A percentile compares a stretch with the other conserved stretches of the same genome.
phyloP scores from a whole-genome alignment of 2,888 invertebrate species.

The Elegia similella region DNA sequence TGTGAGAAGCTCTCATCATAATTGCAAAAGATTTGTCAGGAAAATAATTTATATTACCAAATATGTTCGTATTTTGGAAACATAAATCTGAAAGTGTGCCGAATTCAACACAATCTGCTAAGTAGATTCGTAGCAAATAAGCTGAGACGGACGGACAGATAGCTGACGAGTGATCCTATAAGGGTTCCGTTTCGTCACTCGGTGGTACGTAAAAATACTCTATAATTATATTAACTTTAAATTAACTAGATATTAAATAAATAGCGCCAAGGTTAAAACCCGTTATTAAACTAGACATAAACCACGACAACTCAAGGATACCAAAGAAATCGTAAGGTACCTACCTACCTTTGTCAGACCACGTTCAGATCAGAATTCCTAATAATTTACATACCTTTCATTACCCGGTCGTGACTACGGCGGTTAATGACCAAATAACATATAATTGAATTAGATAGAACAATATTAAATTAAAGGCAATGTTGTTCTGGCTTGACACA shows the following conservation, averaged over 20 bases:
- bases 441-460: slow-evolving; percentile 74
- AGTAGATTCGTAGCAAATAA: too few relatives aligned
- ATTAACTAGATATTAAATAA: not conserved
- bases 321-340: slow-evolving; percentile 3
- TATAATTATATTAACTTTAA: too few relatives aligned
- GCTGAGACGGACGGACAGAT: too few relatives aligned
- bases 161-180: too few relatives aligned
- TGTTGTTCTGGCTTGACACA: slow-evolving; percentile 45
- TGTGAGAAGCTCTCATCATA: too few relatives aligned
- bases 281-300: slow-evolving; percentile 5
- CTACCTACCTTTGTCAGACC: slow-evolving; percentile 14
- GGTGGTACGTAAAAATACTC: too few relatives aligned
- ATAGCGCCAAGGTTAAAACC: not conserved
- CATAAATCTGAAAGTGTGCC: too few relatives aligned
- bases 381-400: slow-evolving; percentile 58
- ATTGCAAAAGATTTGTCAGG: too few relatives aligned
- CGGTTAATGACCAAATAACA: slow-evolving; percentile 61
- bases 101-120: too few relatives aligned
- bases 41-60: too few relatives aligned
- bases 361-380: slow-evolving; percentile 29
- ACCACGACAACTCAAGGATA: slow-evolving; percentile 19
- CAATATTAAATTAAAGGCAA: slow-evolving; percentile 50
- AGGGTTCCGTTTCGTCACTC: too few relatives aligned
- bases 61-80: too few relatives aligned
- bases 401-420: slow-evolving; percentile 62